These are phyloP conservation scores for Eupeodes luniger DNA, from an alignment of 2,888 invertebrate genomes.

Conservation along the genomic window DNA sequence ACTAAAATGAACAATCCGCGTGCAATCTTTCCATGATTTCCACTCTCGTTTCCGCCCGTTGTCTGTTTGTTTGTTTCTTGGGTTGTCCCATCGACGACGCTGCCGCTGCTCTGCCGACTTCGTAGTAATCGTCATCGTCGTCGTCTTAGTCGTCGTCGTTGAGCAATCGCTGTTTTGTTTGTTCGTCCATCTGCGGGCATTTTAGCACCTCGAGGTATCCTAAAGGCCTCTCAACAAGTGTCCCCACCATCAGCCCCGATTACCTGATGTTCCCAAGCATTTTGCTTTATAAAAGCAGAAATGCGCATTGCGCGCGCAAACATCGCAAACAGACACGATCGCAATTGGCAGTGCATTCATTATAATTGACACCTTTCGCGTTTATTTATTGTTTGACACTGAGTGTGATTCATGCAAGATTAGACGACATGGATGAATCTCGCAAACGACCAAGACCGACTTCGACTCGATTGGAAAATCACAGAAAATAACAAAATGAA, in stretches of 20 bases:
- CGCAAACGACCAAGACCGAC: constrained; percentile 33
- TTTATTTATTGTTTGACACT: constrained; percentile 77
- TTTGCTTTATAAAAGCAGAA: not conserved
- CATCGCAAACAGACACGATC: constrained; percentile 62
- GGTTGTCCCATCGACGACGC: too few relatives aligned
- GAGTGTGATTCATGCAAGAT: constrained; percentile 73
- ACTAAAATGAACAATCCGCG: constrained; percentile 34
- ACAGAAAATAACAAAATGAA: not conserved
- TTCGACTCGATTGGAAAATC: constrained; percentile 20
- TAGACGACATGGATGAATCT: constrained; percentile 64
- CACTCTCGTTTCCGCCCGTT: constrained; percentile 16
- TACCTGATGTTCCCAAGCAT: not conserved
- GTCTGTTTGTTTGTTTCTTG: too few relatives aligned
- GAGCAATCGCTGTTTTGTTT: constrained; percentile 67
- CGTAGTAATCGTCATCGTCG: not conserved
- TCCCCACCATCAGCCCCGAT: not conserved
- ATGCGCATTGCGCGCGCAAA: constrained; percentile 28
- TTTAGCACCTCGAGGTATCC: constrained; percentile 62
- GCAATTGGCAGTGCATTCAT: constrained; percentile 77
- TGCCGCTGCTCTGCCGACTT: not conserved
- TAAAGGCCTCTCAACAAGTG: constrained; percentile 33
- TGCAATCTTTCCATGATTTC: constrained; percentile 42
- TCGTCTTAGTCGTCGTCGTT: constrained; percentile 13
- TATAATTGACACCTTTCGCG: constrained; percentile 77
- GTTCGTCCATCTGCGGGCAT: constrained; percentile 68